A percentile compares a stretch with the other conserved stretches of the same genome.
These are phyloP conservation scores for Pyrrhia umbra DNA, from an alignment of 2,888 invertebrate genomes.

Conservation along the genomic window DNA sequence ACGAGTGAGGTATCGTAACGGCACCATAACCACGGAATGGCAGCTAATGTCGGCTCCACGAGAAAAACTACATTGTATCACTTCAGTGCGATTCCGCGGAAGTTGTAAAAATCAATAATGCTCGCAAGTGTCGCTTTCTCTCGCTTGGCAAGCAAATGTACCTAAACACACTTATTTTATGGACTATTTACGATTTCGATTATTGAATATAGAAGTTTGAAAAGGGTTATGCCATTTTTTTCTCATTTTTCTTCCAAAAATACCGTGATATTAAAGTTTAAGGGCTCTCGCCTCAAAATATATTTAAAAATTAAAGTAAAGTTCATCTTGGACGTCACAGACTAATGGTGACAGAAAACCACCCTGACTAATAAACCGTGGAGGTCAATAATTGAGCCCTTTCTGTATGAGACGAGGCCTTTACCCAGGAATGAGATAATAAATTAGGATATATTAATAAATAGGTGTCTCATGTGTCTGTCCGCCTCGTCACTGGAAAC, in stretches of 20 bases:
- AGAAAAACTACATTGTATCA: slow-evolving; percentile 13
- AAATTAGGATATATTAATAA: too few species aligned
- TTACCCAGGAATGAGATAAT: too few species aligned
- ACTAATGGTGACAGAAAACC: too few species aligned
- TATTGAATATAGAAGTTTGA: background rate
- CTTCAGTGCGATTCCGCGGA: slow-evolving; percentile 24
- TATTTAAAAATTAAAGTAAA: background rate
- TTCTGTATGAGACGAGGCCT: too few species aligned
- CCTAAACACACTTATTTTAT: slow-evolving; percentile 9
- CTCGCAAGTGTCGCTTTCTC: slow-evolving; percentile 34
- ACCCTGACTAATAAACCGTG: too few species aligned
- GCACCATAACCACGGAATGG: slow-evolving; percentile 6
- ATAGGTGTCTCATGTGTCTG: too few species aligned
- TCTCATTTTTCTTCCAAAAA: background rate
- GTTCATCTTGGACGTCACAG: too few species aligned
- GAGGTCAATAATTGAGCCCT: too few species aligned
- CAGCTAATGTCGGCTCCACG: background rate
- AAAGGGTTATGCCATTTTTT: background rate
- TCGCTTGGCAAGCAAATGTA: slow-evolving; percentile 3
- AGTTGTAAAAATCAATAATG: slow-evolving; percentile 55
- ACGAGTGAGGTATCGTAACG: background rate
- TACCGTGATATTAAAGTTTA: background rate
- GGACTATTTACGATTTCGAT: slow-evolving; percentile 9
- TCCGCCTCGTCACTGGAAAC: too few species aligned
- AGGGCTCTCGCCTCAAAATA: too few species aligned